Conservation (phyloP, 2,888 invertebrate genomes). For the Dasypolia templi region DNA sequence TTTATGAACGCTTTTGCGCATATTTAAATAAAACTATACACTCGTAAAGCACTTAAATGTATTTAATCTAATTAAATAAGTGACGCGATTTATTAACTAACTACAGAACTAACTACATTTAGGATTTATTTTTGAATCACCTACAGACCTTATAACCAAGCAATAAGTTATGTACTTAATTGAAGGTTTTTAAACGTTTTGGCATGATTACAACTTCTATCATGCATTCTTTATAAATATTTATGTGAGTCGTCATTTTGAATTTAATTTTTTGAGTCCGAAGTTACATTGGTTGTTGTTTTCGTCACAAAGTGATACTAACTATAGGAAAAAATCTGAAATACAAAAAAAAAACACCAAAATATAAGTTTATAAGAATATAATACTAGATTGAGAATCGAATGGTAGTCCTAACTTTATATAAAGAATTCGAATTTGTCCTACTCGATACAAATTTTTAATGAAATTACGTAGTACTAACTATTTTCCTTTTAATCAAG, state of each 20-base stretch:
- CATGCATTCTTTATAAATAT: conserved; percentile 37
- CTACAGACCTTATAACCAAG: conserved; percentile 13
- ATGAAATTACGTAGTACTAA: conserved; percentile 46
- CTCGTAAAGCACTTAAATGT: conserved; percentile 70
- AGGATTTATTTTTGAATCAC: conserved; percentile 24
- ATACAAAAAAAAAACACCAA: conserved; percentile 55
- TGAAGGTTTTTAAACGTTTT: conserved; percentile 40
- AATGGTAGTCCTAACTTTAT: conserved; percentile 39
- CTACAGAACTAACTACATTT: conserved; percentile 44
- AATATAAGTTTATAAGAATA: conserved; percentile 47
- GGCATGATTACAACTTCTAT: conserved; percentile 34
- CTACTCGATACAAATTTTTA: conserved; percentile 48
- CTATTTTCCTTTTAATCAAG: conserved; percentile 56
- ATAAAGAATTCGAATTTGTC: conserved; percentile 46
- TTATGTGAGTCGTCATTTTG: conserved; percentile 43
- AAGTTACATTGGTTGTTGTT: conserved; percentile 50
- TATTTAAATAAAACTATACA: conserved; percentile 78
- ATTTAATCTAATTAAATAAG: conserved; percentile 57
- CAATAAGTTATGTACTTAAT: conserved; percentile 37
- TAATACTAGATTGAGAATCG: conserved; percentile 51
- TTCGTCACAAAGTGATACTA: conserved; percentile 65
- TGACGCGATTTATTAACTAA: conserved; percentile 50
- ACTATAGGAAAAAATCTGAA: conserved; percentile 49
- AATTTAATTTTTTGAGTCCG: conserved; percentile 42
- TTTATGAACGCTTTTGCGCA: conserved; percentile 89